A percentile compares a stretch with the other conserved stretches of the same genome.
Conservation (phyloP, 2,113 vertebrate genomes). For the Pithys albifrons region DNA sequence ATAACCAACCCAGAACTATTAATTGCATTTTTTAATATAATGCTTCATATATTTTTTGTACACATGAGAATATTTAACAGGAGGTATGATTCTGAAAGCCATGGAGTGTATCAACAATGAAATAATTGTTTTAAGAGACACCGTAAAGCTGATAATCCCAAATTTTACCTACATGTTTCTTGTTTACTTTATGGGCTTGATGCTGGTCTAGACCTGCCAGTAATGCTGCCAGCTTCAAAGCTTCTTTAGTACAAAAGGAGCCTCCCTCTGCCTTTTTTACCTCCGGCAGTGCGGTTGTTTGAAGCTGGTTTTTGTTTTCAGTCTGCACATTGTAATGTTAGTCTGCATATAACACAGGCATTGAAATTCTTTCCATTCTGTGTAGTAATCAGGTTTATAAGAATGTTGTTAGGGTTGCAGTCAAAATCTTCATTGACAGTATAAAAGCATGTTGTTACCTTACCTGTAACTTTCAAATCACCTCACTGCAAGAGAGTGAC, state of each 20-base stretch:
- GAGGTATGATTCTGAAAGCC: neutral
- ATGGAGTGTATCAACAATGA: neutral
- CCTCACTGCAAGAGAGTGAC: neutral
- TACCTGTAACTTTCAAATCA: neutral
- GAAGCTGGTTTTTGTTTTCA: constrained; percentile 47
- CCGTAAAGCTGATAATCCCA: neutral
- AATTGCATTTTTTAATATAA: neutral
- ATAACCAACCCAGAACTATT: neutral
- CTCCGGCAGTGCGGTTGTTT: constrained; percentile 19
- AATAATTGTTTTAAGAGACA: neutral
- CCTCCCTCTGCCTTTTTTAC: constrained; percentile 30
- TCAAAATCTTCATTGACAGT: neutral
- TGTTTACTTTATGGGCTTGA: constrained; percentile 32
- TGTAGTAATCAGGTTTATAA: constrained; percentile 18
- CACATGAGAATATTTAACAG: neutral
- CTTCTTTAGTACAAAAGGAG: neutral
- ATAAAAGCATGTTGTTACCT: neutral
- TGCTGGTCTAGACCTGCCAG: constrained; percentile 39
- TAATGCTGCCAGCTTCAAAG: constrained; percentile 46
- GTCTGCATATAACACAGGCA: neutral
- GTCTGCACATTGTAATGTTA: constrained; percentile 7
- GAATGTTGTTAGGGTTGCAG: neutral
- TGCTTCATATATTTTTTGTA: neutral
- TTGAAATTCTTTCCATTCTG: constrained; percentile 2
- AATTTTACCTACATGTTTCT: constrained; percentile 14